Evolutionary conservation across 2,888 invertebrate genomes (phyloP), one percentile per base, ranked within the genome.

Genomic region (Callimorpha dominula): DNA sequence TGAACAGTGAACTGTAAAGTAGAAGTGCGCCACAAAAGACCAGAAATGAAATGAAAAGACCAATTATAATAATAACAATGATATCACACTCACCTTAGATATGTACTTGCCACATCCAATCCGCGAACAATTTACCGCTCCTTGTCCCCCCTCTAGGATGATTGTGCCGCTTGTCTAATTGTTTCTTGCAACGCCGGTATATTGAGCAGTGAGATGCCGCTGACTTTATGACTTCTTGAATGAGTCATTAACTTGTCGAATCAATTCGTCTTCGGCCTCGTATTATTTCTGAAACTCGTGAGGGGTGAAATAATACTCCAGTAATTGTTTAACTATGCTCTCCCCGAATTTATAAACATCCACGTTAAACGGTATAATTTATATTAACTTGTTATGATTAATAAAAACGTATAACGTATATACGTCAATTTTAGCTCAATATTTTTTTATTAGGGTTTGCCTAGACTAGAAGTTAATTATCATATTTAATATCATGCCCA

Each of bases 121-220:
- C 15, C 68, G 60, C 60, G 57, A 60, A 42, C 11, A 9, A 62
- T 31, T n/a, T 8, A 31, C 17, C 8, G n/a, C 40, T 89, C 83
- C 75, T 63, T 73, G 79, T 75, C 78, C 84, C 78, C 84, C 87
- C 89, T 86, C 88, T 85, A 85, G 91, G 91, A 93, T 91, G 93
- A 93, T 91, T 93, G 92, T 92, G 89, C 92, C 92, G 90, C 92
- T 88, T 91, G 94, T 95, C 93, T 95, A 95, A 95, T 95, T 95
- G 95, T 95, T 95, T 95, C 95, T 95, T 93, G 94, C 95, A 92
- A 92, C 91, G 92, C 92, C 90, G 91, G 91, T 93, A 93, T 95
- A 95, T 95, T 95, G 95, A 95, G 94, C 94, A 92, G 94, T 92
- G 92, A 93, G 92, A 90, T 91, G 89, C 90, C 90, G 88, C 89